phyloP scores from a whole-genome alignment of 2,888 invertebrate genomes.

The Helicoverpa assulta region DNA sequence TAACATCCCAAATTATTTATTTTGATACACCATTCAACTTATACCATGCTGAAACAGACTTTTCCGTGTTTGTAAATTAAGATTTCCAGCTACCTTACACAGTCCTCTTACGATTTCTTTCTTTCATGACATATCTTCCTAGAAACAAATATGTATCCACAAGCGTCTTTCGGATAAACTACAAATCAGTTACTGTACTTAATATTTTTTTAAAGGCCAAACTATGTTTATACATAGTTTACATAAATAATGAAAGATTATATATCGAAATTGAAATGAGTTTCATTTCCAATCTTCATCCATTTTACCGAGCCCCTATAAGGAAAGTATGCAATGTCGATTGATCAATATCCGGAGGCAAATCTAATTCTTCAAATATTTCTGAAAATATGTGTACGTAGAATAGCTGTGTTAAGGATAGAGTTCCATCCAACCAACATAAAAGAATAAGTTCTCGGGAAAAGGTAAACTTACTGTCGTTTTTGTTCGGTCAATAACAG shows the following conservation, averaged over 20 bases:
- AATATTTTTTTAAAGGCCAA: too few relatives aligned
- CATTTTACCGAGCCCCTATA: neutral
- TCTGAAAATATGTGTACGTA: slow-evolving; percentile 2
- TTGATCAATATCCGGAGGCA: slow-evolving; percentile 17
- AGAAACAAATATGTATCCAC: neutral
- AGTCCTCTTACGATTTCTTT: neutral
- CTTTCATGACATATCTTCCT: neutral
- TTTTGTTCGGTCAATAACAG: neutral
- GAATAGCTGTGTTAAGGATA: neutral
- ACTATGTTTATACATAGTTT: too few relatives aligned
- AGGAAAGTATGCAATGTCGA: slow-evolving; percentile 22
- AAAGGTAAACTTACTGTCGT: neutral
- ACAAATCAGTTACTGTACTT: slow-evolving; percentile 1
- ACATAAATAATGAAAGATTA: neutral
- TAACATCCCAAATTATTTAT: slow-evolving; percentile 73
- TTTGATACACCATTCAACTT: slow-evolving; percentile 65
- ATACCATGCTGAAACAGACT: slow-evolving; percentile 24
- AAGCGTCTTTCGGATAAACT: neutral
- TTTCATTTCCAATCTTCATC: neutral
- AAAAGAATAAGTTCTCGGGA: neutral
- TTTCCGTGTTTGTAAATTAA: slow-evolving; percentile 8
- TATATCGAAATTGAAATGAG: neutral
- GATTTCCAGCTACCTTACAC: neutral
- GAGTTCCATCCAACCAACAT: neutral
- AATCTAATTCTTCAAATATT: slow-evolving; percentile 21